Evolutionary conservation across 1,140 invertebrate species (phyloP), one percentile per base, ranked within the genome.

Genomic region (Tetranychus cinnabarinus): DNA sequence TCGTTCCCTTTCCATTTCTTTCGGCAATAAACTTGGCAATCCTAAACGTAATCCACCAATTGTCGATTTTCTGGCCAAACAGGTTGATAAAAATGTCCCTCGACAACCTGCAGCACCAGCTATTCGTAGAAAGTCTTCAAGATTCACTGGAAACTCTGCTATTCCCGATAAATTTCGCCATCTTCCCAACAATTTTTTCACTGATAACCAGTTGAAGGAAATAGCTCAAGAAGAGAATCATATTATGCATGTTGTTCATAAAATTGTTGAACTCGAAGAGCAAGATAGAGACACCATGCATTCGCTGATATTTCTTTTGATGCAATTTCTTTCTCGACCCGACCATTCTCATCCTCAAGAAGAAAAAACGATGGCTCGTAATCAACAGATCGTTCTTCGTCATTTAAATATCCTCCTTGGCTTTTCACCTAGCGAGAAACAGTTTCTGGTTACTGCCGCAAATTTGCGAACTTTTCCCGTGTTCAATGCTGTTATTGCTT

Each of bases 271-370:
- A 68, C 74, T 90, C 59, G 90, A 96, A 71, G 91, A 96, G 70
- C 80, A 86, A 31, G 93, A 98, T 70, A 81, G 85, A 68, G 90
- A 97, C 74, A 95, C 93, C 0, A 87, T 92, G 63, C 92, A 97
- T 73, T 76, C 96, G 31, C 74, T 97, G n/a, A 83, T 97, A 2
- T 90, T 93, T 69, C 78, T 98, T 7, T 78, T 98, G 2, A 93
- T 97, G 84, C 92, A 70, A 67, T 70, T 70, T 65, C 58, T 70
- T n/a, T 67, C 69, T 13, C 56, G 64, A 37, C 67, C 69, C 33
- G 69, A 70, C 67, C 77, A 82, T 76, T 85, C 85, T 15, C 86
- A 80, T 71, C 85, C 85, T 5, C 82, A 80, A 1, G 88, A 92
- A 67, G 87, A 91, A 65, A 92, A 91, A 70, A 73, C 78, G 3